A percentile compares a stretch with the other conserved stretches of the same genome.
These are phyloP conservation scores for Venturia canescens DNA, from an alignment of 1,140 invertebrate genomes.

Conservation along the genomic window DNA sequence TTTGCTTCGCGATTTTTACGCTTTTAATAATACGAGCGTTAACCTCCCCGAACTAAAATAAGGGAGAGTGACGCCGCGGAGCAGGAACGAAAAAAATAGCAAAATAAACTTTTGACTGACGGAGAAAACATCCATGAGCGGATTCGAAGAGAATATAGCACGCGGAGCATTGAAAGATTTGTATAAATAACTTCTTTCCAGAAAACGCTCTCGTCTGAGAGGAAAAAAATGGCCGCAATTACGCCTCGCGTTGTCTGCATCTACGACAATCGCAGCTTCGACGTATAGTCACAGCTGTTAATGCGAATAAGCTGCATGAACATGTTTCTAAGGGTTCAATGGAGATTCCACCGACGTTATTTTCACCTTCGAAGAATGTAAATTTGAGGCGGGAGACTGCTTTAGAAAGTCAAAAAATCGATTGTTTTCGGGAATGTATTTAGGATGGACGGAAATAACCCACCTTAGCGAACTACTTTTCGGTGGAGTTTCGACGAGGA, in stretches of 20 bases:
- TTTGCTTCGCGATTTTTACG: not conserved
- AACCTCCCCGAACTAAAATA: not conserved
- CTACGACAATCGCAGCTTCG: too few relatives aligned
- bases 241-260: not conserved
- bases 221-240: not conserved
- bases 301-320: too few relatives aligned
- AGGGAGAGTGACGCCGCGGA: not conserved
- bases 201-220: not conserved
- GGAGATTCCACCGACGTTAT: too few relatives aligned
- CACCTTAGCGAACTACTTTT: too few relatives aligned
- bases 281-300: too few relatives aligned
- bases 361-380: too few relatives aligned
- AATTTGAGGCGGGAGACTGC: too few relatives aligned
- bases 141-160: constrained; percentile 10
- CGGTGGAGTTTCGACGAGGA: too few relatives aligned
- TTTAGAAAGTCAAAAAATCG: too few relatives aligned
- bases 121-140: constrained; percentile 1
- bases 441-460: too few relatives aligned
- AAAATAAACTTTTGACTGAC: not conserved
- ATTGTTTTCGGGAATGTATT: too few relatives aligned
- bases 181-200: constrained; percentile 4
- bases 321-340: too few relatives aligned
- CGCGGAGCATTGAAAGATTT: not conserved
- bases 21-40: not conserved
- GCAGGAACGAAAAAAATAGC: not conserved